A percentile compares a stretch with the other conserved stretches of the same genome.
phyloP scores from a whole-genome alignment of 2,797 vertebrate genomes.

The Podargus strigoides region DNA sequence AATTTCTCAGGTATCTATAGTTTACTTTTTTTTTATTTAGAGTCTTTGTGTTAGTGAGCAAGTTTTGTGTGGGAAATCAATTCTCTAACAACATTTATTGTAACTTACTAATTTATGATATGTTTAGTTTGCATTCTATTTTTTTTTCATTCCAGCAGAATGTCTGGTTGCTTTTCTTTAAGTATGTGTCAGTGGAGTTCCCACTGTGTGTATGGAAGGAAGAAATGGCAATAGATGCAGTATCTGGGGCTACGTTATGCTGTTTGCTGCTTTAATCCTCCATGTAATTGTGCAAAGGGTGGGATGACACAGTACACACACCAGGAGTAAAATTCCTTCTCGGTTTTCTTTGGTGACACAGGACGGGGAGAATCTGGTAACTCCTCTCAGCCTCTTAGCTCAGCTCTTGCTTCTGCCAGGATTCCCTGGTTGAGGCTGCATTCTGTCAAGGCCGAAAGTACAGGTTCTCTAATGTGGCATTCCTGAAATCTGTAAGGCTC shows the following conservation, averaged over 20 bases:
- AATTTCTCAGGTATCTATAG: conserved; percentile 87
- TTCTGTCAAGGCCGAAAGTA: background rate
- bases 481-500: background rate
- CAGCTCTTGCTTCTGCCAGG: background rate
- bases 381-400: background rate
- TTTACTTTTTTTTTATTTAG: background rate
- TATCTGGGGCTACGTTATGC: background rate
- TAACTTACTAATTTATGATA: background rate
- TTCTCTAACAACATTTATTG: background rate
- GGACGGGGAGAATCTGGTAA: background rate
- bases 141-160: background rate
- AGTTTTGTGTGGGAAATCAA: background rate
- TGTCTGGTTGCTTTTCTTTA: background rate
- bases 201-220: too few relatives aligned
- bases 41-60: background rate
- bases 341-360: background rate
- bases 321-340: background rate
- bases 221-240: background rate
- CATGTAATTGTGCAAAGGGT: background rate
- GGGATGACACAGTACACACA: background rate
- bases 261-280: background rate
- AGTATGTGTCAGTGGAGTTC: background rate
- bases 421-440: background rate
- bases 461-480: background rate
- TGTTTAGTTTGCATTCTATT: background rate